Conservation (phyloP, 2,113 vertebrate genomes). For the Otocyon megalotis region DNA sequence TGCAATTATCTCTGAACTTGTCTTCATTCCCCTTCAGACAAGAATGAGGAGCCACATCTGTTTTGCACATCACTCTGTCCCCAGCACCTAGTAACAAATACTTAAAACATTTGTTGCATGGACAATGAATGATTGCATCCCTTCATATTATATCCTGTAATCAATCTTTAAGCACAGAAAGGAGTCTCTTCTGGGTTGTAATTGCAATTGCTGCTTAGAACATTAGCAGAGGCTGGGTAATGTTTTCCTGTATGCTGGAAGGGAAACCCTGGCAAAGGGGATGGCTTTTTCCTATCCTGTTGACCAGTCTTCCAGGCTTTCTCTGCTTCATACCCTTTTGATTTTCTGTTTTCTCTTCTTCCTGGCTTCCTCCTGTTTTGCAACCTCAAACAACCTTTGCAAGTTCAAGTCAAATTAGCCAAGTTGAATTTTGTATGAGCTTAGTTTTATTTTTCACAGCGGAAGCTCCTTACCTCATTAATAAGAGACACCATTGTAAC, state of each 20-base stretch:
- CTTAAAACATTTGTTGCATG: not conserved
- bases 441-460: constrained; percentile 59
- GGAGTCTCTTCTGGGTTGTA: not conserved
- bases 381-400: not conserved
- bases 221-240: not conserved
- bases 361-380: not conserved
- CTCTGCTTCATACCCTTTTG: not conserved
- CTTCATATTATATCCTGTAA: not conserved
- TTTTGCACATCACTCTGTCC: not conserved
- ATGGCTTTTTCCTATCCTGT: not conserved
- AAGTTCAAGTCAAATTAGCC: constrained; percentile 52
- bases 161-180: not conserved
- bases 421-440: constrained; percentile 64
- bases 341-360: not conserved
- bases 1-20: not conserved
- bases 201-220: not conserved
- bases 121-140: not conserved
- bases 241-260: not conserved
- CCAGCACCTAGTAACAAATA: not conserved
- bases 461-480: constrained; percentile 64
- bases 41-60: not conserved
- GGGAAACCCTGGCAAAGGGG: not conserved
- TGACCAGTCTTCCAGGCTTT: not conserved
- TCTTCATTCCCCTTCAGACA: not conserved
- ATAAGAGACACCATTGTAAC: constrained; percentile 67